A percentile compares a stretch with the other conserved stretches of the same genome.
These are phyloP conservation scores for Horisme vitalbata DNA, from an alignment of 2,888 invertebrate genomes.

Conservation along the genomic window DNA sequence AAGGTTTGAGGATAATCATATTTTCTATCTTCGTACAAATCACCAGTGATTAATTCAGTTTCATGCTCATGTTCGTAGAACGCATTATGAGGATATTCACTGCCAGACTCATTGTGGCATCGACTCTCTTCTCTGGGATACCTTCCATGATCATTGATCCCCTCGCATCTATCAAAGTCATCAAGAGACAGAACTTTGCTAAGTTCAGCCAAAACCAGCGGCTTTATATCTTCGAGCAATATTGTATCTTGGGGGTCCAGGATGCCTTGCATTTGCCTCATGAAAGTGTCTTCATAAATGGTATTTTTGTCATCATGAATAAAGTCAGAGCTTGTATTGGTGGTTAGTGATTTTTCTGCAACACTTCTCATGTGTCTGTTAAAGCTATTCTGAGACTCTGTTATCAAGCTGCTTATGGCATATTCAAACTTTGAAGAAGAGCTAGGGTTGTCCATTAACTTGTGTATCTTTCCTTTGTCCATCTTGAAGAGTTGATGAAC, in stretches of 20 bases:
- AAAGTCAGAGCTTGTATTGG: constrained; percentile 65
- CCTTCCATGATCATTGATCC: constrained; percentile 34
- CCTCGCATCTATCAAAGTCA: constrained; percentile 55
- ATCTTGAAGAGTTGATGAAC: constrained; percentile 76
- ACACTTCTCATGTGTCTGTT: constrained; percentile 71
- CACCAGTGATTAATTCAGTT: constrained; percentile 16
- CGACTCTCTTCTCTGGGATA: constrained; percentile 39
- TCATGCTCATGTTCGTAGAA: constrained; percentile 38
- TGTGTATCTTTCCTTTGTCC: constrained; percentile 76
- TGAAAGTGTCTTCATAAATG: constrained; percentile 88
- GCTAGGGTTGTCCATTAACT: constrained; percentile 74
- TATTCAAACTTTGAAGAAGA: constrained; percentile 79
- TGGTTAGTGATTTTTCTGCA: constrained; percentile 71
- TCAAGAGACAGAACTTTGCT: constrained; percentile 79
- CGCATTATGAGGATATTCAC: constrained; percentile 35
- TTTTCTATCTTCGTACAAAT: constrained; percentile 17
- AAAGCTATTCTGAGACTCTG: constrained; percentile 75
- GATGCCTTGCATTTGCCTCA: constrained; percentile 86
- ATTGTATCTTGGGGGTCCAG: constrained; percentile 82
- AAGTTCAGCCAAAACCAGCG: constrained; percentile 83
- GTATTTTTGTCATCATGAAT: constrained; percentile 84
- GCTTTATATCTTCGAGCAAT: constrained; percentile 82
- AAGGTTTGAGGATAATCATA: constrained; percentile 28
- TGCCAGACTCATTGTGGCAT: constrained; percentile 36
- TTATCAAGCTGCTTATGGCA: constrained; percentile 75